Percentiles rank a stretch among this genome's conserved stretches.
Evolutionary conservation across 2,888 invertebrate genomes (phyloP).

Genomic region (Protodeltote pygarga): DNA sequence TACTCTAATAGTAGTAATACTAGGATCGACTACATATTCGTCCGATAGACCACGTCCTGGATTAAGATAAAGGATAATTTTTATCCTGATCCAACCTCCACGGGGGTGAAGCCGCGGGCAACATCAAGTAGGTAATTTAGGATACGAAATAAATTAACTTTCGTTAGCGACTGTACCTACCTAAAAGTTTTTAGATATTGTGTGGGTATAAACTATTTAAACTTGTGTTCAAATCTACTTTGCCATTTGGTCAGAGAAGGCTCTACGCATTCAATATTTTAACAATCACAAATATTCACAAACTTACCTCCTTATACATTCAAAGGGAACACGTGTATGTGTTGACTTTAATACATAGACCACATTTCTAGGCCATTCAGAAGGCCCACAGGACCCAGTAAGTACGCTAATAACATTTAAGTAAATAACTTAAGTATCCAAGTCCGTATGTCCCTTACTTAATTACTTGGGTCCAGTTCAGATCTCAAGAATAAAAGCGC

Average conservation of each 20-base stretch:
- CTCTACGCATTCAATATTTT: background rate
- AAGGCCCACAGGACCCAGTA: conserved; percentile 4
- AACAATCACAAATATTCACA: background rate
- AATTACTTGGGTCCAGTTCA: conserved; percentile 11
- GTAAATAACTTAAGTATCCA: conserved; percentile 21
- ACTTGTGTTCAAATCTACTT: no score
- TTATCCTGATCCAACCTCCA: no score
- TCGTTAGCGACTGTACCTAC: no score
- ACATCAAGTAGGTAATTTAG: no score
- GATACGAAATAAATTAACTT: no score
- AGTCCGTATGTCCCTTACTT: conserved; percentile 4
- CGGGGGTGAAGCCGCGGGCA: no score
- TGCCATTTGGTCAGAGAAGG: conserved; percentile 16
- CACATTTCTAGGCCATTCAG: conserved; percentile 12
- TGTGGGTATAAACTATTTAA: no score
- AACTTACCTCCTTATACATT: background rate
- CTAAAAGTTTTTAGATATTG: no score
- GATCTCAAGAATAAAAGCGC: conserved; percentile 11
- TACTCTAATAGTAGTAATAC: no score
- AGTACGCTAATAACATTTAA: conserved; percentile 9
- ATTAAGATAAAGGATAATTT: no score
- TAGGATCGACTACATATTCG: no score
- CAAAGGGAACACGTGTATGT: background rate
- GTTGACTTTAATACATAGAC: conserved; percentile 7
- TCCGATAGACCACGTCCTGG: no score